These are phyloP conservation scores for Pristis pectinata DNA, from an alignment of 2,797 vertebrate genomes.

Conservation along the genomic window DNA sequence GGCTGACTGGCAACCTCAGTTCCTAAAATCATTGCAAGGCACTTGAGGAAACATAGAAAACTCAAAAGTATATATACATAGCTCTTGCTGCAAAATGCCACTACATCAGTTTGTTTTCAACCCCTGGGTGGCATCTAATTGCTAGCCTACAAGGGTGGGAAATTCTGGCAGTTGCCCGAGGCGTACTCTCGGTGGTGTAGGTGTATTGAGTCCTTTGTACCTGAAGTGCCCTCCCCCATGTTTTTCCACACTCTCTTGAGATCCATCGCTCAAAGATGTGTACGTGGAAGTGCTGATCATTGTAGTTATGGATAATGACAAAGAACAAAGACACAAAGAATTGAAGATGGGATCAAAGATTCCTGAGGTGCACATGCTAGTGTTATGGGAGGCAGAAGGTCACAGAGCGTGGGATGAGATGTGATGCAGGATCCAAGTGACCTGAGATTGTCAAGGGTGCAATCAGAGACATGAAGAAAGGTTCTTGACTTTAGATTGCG, in stretches of 20 bases:
- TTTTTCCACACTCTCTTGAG: background rate
- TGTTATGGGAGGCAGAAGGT: background rate
- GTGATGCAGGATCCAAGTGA: background rate
- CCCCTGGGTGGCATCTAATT: background rate
- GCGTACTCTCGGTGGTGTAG: background rate
- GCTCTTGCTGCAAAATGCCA: background rate
- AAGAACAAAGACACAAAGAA: background rate
- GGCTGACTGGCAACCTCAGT: background rate
- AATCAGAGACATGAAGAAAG: background rate
- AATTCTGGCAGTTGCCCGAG: background rate
- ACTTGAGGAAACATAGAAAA: background rate
- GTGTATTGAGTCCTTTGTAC: background rate
- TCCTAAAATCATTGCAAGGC: background rate
- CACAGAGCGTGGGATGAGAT: background rate
- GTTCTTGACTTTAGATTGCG: background rate
- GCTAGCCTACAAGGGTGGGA: background rate
- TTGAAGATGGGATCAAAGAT: background rate
- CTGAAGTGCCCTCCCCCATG: background rate
- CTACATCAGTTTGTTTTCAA: background rate
- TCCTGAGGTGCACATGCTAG: background rate
- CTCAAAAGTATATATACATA: background rate
- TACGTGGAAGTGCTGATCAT: background rate
- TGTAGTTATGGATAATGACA: background rate
- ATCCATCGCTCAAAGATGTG: background rate
- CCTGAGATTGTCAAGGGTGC: background rate